These are phyloP conservation scores for Pachypanchax playfairii DNA, from an alignment of 2,113 vertebrate species.

Conservation along the genomic window DNA sequence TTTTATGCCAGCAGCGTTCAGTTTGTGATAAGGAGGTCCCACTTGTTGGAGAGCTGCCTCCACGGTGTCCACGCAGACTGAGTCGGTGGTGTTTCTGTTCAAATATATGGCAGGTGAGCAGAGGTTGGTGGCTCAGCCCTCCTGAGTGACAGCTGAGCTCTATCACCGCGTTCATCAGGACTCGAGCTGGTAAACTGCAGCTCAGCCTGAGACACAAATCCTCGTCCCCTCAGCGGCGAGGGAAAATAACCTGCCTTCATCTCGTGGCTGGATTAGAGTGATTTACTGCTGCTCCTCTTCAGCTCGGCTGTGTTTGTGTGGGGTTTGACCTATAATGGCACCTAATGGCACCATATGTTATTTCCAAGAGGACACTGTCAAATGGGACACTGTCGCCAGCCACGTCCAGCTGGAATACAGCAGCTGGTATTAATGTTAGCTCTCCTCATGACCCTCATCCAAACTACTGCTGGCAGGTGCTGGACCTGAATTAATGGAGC, in stretches of 20 bases:
- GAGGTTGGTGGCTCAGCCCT: slow-evolving; percentile 30
- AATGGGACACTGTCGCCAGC: slow-evolving; percentile 21
- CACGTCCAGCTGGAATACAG: slow-evolving; percentile 29
- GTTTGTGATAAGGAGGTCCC: background rate
- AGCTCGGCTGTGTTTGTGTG: slow-evolving; percentile 39
- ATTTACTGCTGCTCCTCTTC: slow-evolving; percentile 42
- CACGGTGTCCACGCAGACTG: background rate
- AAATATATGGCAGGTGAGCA: slow-evolving; percentile 22
- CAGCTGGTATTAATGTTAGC: slow-evolving; percentile 62
- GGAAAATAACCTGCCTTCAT: slow-evolving; percentile 52
- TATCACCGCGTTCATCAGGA: slow-evolving; percentile 54
- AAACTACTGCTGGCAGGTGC: slow-evolving; percentile 29
- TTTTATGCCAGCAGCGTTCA: slow-evolving; percentile 15
- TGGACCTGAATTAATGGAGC: slow-evolving; percentile 52
- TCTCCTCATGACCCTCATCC: slow-evolving; percentile 56
- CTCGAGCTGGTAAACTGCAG: slow-evolving; percentile 52
- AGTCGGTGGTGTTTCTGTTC: background rate
- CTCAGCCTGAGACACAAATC: slow-evolving; percentile 52
- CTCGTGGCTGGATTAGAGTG: slow-evolving; percentile 41
- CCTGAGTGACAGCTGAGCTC: slow-evolving; percentile 59
- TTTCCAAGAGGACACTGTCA: slow-evolving; percentile 53
- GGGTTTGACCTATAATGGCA: slow-evolving; percentile 55
- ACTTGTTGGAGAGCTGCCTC: background rate
- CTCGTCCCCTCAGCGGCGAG: slow-evolving; percentile 12
- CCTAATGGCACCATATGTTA: slow-evolving; percentile 59